Percentiles rank a stretch among this genome's conserved stretches.
These are phyloP conservation scores for Blastobasis lacticolella DNA, from an alignment of 2,888 invertebrate species.

Conservation along the genomic window DNA sequence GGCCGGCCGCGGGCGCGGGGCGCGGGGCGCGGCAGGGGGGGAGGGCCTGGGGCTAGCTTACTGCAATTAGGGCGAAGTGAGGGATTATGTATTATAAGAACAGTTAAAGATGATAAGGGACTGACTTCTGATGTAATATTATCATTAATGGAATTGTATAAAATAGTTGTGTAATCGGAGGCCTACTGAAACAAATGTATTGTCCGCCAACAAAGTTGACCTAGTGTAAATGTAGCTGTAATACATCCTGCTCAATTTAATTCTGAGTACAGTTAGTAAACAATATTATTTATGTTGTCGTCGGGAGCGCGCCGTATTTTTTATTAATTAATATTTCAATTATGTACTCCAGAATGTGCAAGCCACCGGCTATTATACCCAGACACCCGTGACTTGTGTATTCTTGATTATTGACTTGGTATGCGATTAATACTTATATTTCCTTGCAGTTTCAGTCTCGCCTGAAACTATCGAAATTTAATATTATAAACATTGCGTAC, in stretches of 20 bases:
- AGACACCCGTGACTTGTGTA: slow-evolving; percentile 8
- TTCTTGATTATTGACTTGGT: slow-evolving; percentile 6
- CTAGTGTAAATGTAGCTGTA: slow-evolving; percentile 62
- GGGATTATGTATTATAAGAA: slow-evolving; percentile 65
- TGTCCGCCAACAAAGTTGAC: slow-evolving; percentile 66
- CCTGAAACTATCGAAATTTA: background rate
- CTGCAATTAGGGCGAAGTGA: slow-evolving; percentile 61
- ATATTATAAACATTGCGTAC: no score
- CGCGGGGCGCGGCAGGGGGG: slow-evolving; percentile 11
- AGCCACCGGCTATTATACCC: background rate
- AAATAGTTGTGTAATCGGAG: slow-evolving; percentile 57
- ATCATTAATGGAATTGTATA: slow-evolving; percentile 65
- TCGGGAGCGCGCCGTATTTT: slow-evolving; percentile 43
- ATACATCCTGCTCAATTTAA: slow-evolving; percentile 67
- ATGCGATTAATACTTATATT: background rate
- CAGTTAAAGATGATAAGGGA: slow-evolving; percentile 59
- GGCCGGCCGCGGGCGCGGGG: slow-evolving; percentile 15
- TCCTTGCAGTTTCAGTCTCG: background rate
- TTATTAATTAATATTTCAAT: slow-evolving; percentile 12
- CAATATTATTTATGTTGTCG: slow-evolving; percentile 38
- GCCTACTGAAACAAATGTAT: slow-evolving; percentile 53
- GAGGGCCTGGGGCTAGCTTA: slow-evolving; percentile 45
- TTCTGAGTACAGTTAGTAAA: slow-evolving; percentile 58
- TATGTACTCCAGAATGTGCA: slow-evolving; percentile 14
- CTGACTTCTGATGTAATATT: slow-evolving; percentile 68